These are phyloP conservation scores for Magallana ariakensis DNA, from an alignment of 1,140 invertebrate species.

Conservation along the genomic window DNA sequence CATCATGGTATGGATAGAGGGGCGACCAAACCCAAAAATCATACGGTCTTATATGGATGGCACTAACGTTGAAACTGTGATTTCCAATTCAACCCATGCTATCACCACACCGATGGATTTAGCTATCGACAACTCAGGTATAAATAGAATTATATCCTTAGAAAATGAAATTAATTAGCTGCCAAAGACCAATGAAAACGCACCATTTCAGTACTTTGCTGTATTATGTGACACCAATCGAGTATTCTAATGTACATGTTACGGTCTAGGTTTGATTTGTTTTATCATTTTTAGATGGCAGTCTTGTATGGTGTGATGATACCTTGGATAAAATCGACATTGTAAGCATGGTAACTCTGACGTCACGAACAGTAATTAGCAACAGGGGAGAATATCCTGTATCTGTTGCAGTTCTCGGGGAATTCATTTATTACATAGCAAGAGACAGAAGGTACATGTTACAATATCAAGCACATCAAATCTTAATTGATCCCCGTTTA, in stretches of 20 bases:
- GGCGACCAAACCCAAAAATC: neutral
- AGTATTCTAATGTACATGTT: no score
- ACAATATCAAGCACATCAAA: neutral
- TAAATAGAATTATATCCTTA: neutral
- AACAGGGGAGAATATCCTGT: constrained; percentile 34
- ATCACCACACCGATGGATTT: constrained; percentile 1
- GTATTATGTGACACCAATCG: no score
- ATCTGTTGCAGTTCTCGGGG: constrained; percentile 11
- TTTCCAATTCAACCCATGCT: neutral
- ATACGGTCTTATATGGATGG: constrained; percentile 42
- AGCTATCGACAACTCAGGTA: neutral
- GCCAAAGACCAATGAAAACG: no score
- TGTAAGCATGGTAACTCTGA: neutral
- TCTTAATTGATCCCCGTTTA: neutral
- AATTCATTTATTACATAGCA: constrained; percentile 33
- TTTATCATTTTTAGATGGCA: constrained; percentile 25
- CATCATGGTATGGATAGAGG: constrained; percentile 44
- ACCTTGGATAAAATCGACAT: constrained; percentile 40
- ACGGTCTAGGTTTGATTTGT: no score
- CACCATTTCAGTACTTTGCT: no score
- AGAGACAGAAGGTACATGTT: constrained; percentile 3
- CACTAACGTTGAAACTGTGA: constrained; percentile 1
- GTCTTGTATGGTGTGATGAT: constrained; percentile 45
- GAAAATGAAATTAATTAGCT: no score
- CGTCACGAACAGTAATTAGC: neutral